Evolutionary conservation across 2,113 vertebrate genomes (phyloP).

Genomic region (Catharus bicknelli): DNA sequence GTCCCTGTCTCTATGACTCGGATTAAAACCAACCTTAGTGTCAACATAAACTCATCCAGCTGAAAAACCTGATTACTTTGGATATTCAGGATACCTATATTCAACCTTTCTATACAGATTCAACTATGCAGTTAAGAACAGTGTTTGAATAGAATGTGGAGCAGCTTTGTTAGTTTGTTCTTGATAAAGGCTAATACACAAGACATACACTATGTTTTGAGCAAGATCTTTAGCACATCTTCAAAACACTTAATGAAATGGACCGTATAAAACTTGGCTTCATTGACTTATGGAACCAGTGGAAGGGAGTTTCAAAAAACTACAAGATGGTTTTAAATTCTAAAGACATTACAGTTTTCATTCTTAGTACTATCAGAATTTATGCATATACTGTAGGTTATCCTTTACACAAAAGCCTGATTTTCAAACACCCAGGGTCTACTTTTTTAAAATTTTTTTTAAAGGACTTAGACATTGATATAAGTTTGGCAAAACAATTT

Average conservation of each 20-base stretch:
- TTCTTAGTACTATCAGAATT: slow-evolving; percentile 5
- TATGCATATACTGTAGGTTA: not conserved
- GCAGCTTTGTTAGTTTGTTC: slow-evolving; percentile 1
- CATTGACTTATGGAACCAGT: not conserved
- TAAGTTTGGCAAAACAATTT: slow-evolving; percentile 49
- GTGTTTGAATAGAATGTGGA: slow-evolving; percentile 21
- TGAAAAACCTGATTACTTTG: slow-evolving; percentile 6
- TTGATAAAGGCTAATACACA: slow-evolving; percentile 15
- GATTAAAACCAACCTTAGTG: slow-evolving; percentile 10
- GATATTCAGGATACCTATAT: slow-evolving; percentile 27
- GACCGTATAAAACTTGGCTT: not conserved
- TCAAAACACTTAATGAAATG: slow-evolving; percentile 17
- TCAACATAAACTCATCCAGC: not conserved
- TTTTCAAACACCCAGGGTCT: slow-evolving; percentile 32
- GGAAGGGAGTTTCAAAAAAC: slow-evolving; percentile 10
- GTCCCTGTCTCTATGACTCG: not conserved
- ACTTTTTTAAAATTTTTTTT: not conserved
- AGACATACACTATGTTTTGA: slow-evolving; percentile 53
- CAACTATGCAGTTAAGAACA: slow-evolving; percentile 74
- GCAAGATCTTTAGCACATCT: slow-evolving; percentile 23
- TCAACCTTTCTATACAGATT: slow-evolving; percentile 36
- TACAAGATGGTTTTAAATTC: slow-evolving; percentile 6
- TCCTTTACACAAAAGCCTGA: not conserved
- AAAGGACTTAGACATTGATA: slow-evolving; percentile 27
- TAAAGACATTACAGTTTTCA: not conserved